A percentile compares a stretch with the other conserved stretches of the same genome.
Conservation (phyloP, 2,888 invertebrate species). For the Oeneis ivallda region DNA sequence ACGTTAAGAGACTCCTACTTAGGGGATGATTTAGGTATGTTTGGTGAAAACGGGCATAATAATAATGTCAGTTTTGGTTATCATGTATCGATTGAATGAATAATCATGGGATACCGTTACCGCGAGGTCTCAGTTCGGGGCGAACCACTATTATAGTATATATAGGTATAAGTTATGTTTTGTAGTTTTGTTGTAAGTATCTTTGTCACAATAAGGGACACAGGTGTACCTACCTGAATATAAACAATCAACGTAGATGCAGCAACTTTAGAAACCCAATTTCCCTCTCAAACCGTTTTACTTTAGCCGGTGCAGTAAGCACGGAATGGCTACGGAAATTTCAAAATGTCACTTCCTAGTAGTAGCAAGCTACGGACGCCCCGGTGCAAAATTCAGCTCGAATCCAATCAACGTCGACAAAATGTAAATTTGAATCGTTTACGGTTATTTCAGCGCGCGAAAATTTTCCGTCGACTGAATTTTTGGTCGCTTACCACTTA, state of each 20-base stretch:
- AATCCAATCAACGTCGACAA: conserved; percentile 26
- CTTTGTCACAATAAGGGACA: background rate
- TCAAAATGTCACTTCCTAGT: conserved; percentile 39
- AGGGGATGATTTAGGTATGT: too few relatives aligned
- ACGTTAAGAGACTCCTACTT: too few relatives aligned
- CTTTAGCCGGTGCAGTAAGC: conserved; percentile 40
- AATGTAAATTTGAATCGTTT: conserved; percentile 22
- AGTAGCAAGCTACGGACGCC: conserved; percentile 13
- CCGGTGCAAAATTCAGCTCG: conserved; percentile 26
- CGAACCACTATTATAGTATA: too few relatives aligned
- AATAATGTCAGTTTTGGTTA: too few relatives aligned
- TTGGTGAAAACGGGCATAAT: too few relatives aligned
- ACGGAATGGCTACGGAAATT: conserved; percentile 33
- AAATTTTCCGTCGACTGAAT: background rate
- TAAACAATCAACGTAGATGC: background rate
- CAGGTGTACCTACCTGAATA: background rate
- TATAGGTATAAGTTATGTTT: too few relatives aligned
- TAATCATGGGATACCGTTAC: too few relatives aligned
- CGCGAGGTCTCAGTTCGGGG: too few relatives aligned
- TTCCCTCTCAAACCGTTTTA: conserved; percentile 54
- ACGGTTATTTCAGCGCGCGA: conserved; percentile 2
- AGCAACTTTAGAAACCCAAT: conserved; percentile 51
- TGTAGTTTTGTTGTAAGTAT: background rate
- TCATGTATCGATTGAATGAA: too few relatives aligned
- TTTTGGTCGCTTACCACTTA: background rate